Evolutionary conservation across 1,140 invertebrate genomes (phyloP).

Genomic region (Globodera rostochiensis): DNA sequence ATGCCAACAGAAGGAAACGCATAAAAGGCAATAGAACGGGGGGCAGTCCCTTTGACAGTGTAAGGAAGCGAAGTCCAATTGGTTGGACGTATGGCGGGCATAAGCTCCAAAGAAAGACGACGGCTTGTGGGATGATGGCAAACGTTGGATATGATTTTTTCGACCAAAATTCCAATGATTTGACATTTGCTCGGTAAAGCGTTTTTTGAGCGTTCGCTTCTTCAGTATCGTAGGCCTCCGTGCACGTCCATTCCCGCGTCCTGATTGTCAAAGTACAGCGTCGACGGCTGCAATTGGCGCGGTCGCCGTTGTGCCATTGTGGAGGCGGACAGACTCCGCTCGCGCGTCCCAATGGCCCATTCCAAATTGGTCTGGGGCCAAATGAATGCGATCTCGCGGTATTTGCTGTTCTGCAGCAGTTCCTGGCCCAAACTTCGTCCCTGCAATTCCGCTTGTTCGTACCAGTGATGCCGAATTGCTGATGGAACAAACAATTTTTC

Average conservation of each 20-base stretch:
- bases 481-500: constrained; percentile 4
- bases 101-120: no score
- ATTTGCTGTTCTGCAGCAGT: constrained; percentile 60
- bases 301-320: constrained; percentile 39
- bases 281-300: constrained; percentile 58
- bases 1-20: no score
- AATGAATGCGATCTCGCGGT: constrained; percentile 61
- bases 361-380: constrained; percentile 63
- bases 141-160: no score
- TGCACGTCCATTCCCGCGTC: constrained; percentile 37
- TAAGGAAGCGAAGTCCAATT: no score
- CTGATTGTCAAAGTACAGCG: constrained; percentile 63
- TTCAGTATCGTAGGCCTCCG: constrained; percentile 14
- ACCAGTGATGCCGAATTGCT: constrained; percentile 65
- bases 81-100: no score
- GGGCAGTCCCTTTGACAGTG: no score
- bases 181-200: no score
- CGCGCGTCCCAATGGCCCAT: constrained; percentile 54
- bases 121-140: no score
- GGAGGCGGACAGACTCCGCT: constrained; percentile 29
- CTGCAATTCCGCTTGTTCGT: constrained; percentile 58
- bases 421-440: constrained; percentile 50
- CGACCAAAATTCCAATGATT: no score
- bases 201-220: background rate
- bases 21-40: no score